Evolutionary conservation across 2,113 vertebrate species (phyloP), one percentile per base, ranked within the genome.

Genomic region (Pseudopipra pipra): DNA sequence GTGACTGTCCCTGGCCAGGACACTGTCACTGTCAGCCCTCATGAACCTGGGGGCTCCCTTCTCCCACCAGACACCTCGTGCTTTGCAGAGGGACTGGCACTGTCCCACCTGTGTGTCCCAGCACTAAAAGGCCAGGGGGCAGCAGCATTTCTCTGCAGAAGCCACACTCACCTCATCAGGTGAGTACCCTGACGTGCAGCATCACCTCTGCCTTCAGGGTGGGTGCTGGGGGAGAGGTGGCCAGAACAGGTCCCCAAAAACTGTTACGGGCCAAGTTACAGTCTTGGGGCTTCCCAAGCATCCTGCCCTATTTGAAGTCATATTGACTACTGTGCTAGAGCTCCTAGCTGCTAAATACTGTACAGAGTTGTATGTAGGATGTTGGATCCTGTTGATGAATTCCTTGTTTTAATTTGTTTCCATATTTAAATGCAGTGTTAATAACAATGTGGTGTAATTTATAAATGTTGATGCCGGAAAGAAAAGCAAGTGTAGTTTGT

Each of bases 311-410:
- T 78, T 78, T 78, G 85, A 91, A 95, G 97, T 97, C 97, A 97
- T 96, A 97, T 97, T 97, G 97, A 97, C 97, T 97, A 39, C 70
- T 65, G 54, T 76, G 81, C 95, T 92, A 90, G 87, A 81, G 76
- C 83, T 91, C 91, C 92, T 91, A 89, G 96, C 96, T 97, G 96
- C 90, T 96, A 91, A 68, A 47, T 85, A 74, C 14, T 97, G 96
- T 95, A 96, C 39, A 93, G 94, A 97, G 92, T 80, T 56, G 8
- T 93, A 87, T 83, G 86, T 95, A 92, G 90, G 85, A 70, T 46
- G 88, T 66, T 93, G 66, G 63, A 62, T 59, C 79, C 74, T 55
- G 81, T 90, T 2, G 16, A 67, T 78, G 90, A 68, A 51, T 66
- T 89, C 37, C 27, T 39, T 66, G 77, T 35, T 86, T 68, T 79